Base-by-base conservation (phyloP, 2,113 vertebrate species). In the Dascyllus trimaculatus region DNA sequence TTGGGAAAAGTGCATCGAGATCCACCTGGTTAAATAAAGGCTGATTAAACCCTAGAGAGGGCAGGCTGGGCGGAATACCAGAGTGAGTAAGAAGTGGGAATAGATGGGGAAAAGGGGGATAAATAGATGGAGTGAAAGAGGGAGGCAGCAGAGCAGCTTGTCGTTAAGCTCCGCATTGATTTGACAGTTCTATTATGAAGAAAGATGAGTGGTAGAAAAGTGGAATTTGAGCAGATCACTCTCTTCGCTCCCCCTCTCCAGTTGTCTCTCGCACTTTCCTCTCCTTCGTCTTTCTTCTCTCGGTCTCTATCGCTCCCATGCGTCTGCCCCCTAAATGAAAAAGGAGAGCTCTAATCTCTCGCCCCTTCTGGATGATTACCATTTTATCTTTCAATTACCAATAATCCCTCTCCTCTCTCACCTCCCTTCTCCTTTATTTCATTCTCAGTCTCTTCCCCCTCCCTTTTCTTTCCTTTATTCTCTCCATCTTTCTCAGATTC, bases 171-270 rank as follows among this genome's bases (percentile, higher is more conserved):
- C 84, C 67, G 17, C 60, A 48, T 21, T 81, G 79, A 82, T 73
- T 80, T 83, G 87, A 89, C 87, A 89, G 59, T 85, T 85, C 81
- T 77, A 89, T 87, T 85, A 89, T 86, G 64, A 86, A 86, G 87
- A 89, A 82, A 38, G 75, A 89, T 82, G 87, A 86, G 71, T 8
- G 18, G 67, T 11, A 61, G 75, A 64, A 74, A 77, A 86, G 64
- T 82, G 78, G 69, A 77, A 73, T 86, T 80, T 78, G 62, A 73
- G 74, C 57, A 72, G 58, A 78, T 81, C 71, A 2, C 70, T 68
- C 49, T 71, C 59, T 74, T 63, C 63, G 32, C 71, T 57, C 59
- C 11, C 19, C 7, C 45, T 56, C 60, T 59, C 29, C 26, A 8
- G 7, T 60, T 60, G 21, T 75, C 51, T 75, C 46, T 63, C 1